phyloP scores from a whole-genome alignment of 2,113 vertebrate genomes.

The Aphelocoma coerulescens region DNA sequence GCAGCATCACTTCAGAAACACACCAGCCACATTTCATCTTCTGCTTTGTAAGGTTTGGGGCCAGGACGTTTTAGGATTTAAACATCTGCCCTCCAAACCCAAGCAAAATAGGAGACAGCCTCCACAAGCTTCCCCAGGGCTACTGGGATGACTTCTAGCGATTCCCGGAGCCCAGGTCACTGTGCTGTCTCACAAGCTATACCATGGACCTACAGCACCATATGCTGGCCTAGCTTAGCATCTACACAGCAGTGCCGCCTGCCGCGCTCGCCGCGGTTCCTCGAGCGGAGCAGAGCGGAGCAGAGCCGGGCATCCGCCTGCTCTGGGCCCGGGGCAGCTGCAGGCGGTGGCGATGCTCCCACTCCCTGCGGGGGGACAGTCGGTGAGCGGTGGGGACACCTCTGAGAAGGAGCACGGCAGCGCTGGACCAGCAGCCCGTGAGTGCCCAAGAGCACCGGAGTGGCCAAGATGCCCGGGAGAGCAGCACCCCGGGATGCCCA shows the following conservation, averaged over 20 bases:
- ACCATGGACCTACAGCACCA: slow-evolving; percentile 58
- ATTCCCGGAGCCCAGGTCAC: neutral
- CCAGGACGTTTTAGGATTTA: neutral
- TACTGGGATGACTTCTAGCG: neutral
- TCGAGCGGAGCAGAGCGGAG: neutral
- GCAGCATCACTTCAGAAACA: neutral
- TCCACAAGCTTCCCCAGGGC: neutral
- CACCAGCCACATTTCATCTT: neutral
- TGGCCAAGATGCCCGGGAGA: neutral
- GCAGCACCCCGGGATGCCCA: accelerated
- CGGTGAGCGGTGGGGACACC: accelerated
- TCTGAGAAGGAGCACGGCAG: neutral
- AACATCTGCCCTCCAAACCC: neutral
- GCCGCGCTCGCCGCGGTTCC: neutral
- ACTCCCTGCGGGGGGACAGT: neutral
- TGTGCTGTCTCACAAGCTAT: neutral
- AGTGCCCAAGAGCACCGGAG: too few species aligned
- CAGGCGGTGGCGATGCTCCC: accelerated
- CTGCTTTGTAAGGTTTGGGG: neutral
- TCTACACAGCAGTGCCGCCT: neutral
- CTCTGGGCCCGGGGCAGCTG: neutral
- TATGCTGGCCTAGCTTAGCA: slow-evolving; percentile 53
- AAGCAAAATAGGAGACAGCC: neutral
- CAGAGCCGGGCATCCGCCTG: neutral
- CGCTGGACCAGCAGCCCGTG: accelerated